These are phyloP conservation scores for Drosophila watanabei DNA, from an alignment of 1,140 invertebrate genomes.

Conservation along the genomic window DNA sequence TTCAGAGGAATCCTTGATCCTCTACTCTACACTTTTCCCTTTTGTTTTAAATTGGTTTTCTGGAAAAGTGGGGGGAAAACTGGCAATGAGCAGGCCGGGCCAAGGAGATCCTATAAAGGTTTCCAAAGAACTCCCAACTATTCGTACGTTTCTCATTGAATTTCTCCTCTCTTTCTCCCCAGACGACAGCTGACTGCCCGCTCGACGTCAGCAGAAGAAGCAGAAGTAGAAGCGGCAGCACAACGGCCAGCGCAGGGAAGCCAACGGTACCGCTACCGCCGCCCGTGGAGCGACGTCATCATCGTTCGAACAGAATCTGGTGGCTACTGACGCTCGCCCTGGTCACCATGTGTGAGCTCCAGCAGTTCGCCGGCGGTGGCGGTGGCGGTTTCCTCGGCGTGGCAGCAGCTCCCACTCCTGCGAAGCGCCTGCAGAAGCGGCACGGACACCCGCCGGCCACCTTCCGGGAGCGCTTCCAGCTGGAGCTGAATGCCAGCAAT, in stretches of 20 bases:
- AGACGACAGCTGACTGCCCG: constrained; percentile 66
- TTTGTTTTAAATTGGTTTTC: not conserved
- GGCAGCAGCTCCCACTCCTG: constrained; percentile 3
- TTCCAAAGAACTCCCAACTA: not conserved
- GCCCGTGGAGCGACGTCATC: constrained; percentile 15
- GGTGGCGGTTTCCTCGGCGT: constrained; percentile 21
- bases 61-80: not conserved
- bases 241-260: constrained; percentile 58
- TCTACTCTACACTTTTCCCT: not conserved
- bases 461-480: constrained; percentile 40
- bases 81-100: not conserved
- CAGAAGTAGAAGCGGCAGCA: constrained; percentile 37
- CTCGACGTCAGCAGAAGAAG: constrained; percentile 40
- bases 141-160: not conserved
- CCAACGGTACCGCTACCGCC: constrained; percentile 35
- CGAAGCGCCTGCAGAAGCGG: constrained; percentile 53
- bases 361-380: constrained; percentile 33
- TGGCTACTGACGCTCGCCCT: constrained; percentile 44
- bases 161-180: not conserved
- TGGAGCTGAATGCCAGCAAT: constrained; percentile 33
- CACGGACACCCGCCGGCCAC: constrained; percentile 11
- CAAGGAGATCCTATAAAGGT: not conserved
- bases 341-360: constrained; percentile 61
- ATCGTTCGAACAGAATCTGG: constrained; percentile 4
- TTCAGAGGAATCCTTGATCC: not conserved